phyloP scores from a whole-genome alignment of 1,140 invertebrate genomes.

The Stegodyphus mimosarum region DNA sequence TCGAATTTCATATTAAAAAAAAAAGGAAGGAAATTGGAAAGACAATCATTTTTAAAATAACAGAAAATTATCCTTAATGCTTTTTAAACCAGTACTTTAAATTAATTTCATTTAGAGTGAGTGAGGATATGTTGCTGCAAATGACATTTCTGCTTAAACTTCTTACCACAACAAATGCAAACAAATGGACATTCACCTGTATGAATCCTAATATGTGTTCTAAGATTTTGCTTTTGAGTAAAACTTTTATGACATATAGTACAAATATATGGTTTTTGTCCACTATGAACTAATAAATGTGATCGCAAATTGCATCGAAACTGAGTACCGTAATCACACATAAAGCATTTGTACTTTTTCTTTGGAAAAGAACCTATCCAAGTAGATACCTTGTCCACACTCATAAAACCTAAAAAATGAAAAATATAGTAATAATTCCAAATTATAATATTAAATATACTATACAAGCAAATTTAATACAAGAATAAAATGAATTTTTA shows the following conservation, averaged over 20 bases:
- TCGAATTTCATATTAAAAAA: too few species aligned
- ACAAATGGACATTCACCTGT: neutral
- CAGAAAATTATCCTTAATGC: too few species aligned
- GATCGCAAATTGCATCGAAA: neutral
- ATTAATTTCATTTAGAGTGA: neutral
- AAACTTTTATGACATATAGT: neutral
- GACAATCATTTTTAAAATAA: too few species aligned
- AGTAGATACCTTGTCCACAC: too few species aligned
- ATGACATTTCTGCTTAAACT: neutral
- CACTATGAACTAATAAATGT: neutral
- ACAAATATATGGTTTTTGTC: neutral
- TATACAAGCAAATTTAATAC: too few species aligned
- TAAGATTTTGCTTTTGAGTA: neutral
- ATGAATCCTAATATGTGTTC: neutral
- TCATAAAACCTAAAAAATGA: too few species aligned
- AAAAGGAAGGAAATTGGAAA: too few species aligned
- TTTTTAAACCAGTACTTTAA: too few species aligned
- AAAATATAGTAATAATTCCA: too few species aligned
- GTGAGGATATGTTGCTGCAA: neutral
- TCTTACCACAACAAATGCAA: neutral
- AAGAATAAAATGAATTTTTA: too few species aligned
- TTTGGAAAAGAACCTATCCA: too few species aligned
- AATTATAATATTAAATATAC: too few species aligned
- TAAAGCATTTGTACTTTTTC: neutral
- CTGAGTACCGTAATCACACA: neutral